Evolutionary conservation across 2,888 invertebrate genomes (phyloP).

Genomic region (Chloroclysta siterata): DNA sequence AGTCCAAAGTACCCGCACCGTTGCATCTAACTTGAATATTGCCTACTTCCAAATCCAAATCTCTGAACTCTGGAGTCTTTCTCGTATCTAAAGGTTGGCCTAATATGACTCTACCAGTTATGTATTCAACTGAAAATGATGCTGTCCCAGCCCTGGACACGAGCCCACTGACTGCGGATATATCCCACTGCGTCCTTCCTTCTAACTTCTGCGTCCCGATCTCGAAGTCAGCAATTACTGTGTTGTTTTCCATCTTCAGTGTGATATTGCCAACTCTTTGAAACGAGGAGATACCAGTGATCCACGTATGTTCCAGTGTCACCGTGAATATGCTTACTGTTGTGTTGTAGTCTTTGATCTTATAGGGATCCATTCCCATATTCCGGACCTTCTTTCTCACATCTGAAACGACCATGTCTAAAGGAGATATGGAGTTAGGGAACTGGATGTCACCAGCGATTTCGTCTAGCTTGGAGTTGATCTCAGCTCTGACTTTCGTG

Average conservation of each 20-base stretch:
- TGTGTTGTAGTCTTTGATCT: conserved; percentile 89
- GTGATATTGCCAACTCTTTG: conserved; percentile 92
- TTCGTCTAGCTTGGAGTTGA: conserved; percentile 90
- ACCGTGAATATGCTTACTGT: conserved; percentile 88
- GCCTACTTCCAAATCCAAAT: conserved; percentile 91
- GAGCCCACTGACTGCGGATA: conserved; percentile 88
- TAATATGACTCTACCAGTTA: conserved; percentile 87
- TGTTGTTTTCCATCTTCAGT: conserved; percentile 89
- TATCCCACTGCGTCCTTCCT: conserved; percentile 92
- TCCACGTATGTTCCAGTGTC: conserved; percentile 89
- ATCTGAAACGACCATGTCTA: conserved; percentile 93
- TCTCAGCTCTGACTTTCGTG: conserved; percentile 88
- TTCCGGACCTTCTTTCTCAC: conserved; percentile 87
- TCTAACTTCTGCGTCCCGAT: conserved; percentile 92
- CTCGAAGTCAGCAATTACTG: conserved; percentile 87
- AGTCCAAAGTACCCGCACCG: conserved; percentile 95
- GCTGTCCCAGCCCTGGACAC: conserved; percentile 89
- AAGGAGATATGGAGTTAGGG: conserved; percentile 93
- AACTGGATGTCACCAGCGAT: conserved; percentile 89
- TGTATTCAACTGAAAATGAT: conserved; percentile 91
- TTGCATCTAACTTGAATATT: conserved; percentile 93
- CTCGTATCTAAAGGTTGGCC: conserved; percentile 92
- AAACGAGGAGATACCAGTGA: conserved; percentile 92
- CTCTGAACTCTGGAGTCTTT: conserved; percentile 88
- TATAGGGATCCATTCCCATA: conserved; percentile 90